phyloP scores from a whole-genome alignment of 2,113 vertebrate genomes.

The Leucoraja erinaceus region DNA sequence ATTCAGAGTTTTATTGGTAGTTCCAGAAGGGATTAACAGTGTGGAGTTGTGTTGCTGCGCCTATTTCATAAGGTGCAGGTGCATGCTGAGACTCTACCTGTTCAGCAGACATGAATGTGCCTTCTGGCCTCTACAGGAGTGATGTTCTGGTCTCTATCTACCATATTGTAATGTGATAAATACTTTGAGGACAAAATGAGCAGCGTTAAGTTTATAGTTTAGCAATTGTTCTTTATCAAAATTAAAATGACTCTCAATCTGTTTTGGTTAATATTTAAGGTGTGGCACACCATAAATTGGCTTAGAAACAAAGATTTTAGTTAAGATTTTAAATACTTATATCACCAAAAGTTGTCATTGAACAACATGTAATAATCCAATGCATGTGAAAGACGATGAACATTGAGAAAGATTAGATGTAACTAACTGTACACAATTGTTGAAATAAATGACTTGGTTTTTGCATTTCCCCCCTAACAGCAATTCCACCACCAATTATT shows the following conservation, averaged over 20 bases:
- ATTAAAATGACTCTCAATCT: too few species aligned
- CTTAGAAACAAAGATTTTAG: background rate
- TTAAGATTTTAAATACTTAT: background rate
- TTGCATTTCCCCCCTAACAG: conserved; percentile 52
- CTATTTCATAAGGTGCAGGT: background rate
- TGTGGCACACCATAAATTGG: background rate
- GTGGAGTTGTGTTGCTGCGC: background rate
- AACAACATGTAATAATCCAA: background rate
- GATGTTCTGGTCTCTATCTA: too few species aligned
- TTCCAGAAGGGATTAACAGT: background rate
- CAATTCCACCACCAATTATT: conserved; percentile 75
- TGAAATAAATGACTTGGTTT: background rate
- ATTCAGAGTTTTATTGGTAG: background rate
- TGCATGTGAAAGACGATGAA: background rate
- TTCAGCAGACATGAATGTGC: background rate
- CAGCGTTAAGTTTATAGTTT: background rate
- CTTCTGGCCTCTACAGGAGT: background rate
- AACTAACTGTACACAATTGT: background rate
- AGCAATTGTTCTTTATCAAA: too few species aligned
- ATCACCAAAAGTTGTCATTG: background rate
- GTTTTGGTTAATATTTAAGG: too few species aligned
- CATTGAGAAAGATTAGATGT: background rate
- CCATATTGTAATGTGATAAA: background rate
- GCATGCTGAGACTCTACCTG: background rate
- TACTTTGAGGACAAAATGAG: background rate